Evolutionary conservation across 2,797 vertebrate genomes (phyloP).

Genomic region (Tauraco hartlaubi): DNA sequence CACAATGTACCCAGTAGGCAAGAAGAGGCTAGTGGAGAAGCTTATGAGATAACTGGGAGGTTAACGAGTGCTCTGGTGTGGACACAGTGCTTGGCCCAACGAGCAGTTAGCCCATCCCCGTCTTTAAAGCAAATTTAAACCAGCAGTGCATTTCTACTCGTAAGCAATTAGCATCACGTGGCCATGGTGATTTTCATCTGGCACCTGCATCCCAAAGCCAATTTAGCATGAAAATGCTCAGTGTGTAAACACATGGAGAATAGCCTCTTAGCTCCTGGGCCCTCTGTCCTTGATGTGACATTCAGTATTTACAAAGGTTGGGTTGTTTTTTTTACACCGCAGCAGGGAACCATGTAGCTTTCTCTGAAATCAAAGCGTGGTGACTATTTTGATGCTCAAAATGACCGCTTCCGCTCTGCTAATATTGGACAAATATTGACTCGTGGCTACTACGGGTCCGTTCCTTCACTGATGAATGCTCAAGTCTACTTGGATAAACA

Average conservation of each 20-base stretch:
- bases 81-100: neutral
- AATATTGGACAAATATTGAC: constrained; percentile 49
- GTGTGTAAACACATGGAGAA: neutral
- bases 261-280: neutral
- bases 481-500: constrained; percentile 65
- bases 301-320: neutral
- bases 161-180: neutral
- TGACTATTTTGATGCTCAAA: neutral
- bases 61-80: neutral
- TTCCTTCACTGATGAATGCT: constrained; percentile 40
- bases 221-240: neutral
- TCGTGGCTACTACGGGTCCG: neutral
- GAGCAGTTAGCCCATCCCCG: neutral
- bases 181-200: neutral
- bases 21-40: neutral
- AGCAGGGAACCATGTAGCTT: neutral
- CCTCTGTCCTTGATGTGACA: constrained; percentile 26
- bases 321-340: neutral
- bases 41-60: neutral
- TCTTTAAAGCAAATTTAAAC: neutral
- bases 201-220: constrained; percentile 42
- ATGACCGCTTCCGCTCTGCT: neutral
- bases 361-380: neutral
- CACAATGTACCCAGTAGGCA: neutral
- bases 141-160: neutral